Percentiles rank a stretch among this genome's conserved stretches.
Conservation (phyloP, 2,113 vertebrate species). For the Pao palembangensis region DNA sequence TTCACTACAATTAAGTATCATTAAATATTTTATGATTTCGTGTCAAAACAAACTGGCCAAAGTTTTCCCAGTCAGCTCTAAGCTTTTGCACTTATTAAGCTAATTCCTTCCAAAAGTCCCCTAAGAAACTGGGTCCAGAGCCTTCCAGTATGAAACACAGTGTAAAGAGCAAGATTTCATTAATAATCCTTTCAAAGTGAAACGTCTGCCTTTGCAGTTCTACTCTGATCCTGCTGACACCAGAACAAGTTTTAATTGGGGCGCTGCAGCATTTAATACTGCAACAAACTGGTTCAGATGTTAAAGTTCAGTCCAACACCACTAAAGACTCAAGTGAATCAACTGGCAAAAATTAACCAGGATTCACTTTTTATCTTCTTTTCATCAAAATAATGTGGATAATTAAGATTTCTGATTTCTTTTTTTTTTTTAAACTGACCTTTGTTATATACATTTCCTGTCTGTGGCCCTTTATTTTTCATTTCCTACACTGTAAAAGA, state of each 20-base stretch:
- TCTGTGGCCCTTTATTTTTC: too few species aligned
- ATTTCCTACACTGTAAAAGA: too few species aligned
- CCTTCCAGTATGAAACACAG: constrained; percentile 54
- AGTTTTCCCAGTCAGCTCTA: constrained; percentile 36
- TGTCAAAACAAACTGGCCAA: constrained; percentile 19
- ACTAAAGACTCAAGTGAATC: neutral
- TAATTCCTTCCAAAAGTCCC: constrained; percentile 35
- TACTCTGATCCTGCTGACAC: constrained; percentile 56
- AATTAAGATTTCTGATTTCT: too few species aligned
- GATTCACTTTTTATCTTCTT: neutral
- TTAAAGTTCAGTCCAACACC: constrained; percentile 42
- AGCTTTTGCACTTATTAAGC: constrained; percentile 48
- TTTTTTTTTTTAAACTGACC: constrained; percentile 11
- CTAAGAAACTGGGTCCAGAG: constrained; percentile 47
- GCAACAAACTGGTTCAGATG: constrained; percentile 41
- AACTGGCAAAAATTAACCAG: neutral
- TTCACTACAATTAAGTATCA: constrained; percentile 24
- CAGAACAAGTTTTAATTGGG: constrained; percentile 55
- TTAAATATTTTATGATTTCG: constrained; percentile 23
- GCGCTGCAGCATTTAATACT: constrained; percentile 51
- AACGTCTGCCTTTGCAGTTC: constrained; percentile 64
- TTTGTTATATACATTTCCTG: neutral
- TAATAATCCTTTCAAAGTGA: constrained; percentile 70
- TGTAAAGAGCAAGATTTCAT: constrained; percentile 64
- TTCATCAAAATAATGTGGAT: too few species aligned